Conservation (phyloP, 2,113 vertebrate species). For the Galeopterus variegatus region DNA sequence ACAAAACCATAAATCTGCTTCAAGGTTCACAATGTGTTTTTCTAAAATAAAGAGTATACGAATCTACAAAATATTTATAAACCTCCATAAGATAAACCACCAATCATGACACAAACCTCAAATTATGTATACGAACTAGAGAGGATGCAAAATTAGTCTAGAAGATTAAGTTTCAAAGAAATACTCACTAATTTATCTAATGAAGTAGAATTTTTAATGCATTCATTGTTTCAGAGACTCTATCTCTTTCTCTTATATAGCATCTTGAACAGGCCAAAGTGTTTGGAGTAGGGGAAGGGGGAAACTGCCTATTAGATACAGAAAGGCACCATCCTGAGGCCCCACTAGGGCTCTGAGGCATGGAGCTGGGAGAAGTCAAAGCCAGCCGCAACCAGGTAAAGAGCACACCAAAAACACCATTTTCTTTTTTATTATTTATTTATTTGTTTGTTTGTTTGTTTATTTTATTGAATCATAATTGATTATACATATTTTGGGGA, state of each 20-base stretch:
- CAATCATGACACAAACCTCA: not conserved
- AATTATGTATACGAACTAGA: not conserved
- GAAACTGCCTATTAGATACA: not conserved
- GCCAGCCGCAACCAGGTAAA: too few species aligned
- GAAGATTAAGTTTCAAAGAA: not conserved
- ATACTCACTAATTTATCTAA: not conserved
- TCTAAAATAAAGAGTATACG: not conserved
- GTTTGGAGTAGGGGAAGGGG: not conserved
- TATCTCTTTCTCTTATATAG: not conserved
- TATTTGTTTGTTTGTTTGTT: too few species aligned
- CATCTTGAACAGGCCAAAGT: not conserved
- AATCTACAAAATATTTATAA: not conserved
- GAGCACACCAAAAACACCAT: too few species aligned
- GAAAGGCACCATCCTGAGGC: not conserved
- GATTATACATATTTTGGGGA: too few species aligned
- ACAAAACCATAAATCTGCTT: not conserved
- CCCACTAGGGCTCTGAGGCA: too few species aligned
- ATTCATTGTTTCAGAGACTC: not conserved
- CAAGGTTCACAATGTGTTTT: not conserved
- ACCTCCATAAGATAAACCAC: not conserved
- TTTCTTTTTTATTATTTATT: too few species aligned
- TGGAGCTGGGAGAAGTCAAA: too few species aligned
- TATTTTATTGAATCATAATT: too few species aligned
- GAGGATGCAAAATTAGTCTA: not conserved
- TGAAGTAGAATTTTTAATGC: not conserved